Percentiles rank a stretch among this genome's conserved stretches.
These are phyloP conservation scores for Nannobrachium achirus DNA, from an alignment of 2,113 vertebrate genomes.

Conservation along the genomic window DNA sequence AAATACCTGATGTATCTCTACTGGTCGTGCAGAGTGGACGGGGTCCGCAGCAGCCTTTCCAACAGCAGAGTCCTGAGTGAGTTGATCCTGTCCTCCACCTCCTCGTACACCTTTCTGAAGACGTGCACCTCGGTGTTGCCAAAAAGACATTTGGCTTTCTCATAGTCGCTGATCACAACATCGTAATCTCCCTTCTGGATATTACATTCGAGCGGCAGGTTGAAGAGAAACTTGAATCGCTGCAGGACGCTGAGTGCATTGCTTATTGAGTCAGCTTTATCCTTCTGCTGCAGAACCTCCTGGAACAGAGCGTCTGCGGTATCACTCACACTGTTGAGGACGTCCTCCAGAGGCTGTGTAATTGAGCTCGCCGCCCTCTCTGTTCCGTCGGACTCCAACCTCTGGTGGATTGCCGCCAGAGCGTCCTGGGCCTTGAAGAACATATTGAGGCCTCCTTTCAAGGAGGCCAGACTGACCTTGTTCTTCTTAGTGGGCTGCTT, in stretches of 20 bases:
- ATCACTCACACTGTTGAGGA: slow-evolving; percentile 88
- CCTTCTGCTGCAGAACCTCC: slow-evolving; percentile 89
- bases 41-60: slow-evolving; percentile 88
- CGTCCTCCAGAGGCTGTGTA: slow-evolving; percentile 89
- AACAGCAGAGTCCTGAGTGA: slow-evolving; percentile 84
- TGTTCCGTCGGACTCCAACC: slow-evolving; percentile 89
- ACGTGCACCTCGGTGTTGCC: too few relatives aligned
- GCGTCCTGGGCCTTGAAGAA: slow-evolving; percentile 94
- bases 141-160: slow-evolving; percentile 91
- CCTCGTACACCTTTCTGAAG: too few relatives aligned
- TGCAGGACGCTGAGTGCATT: slow-evolving; percentile 90
- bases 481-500: slow-evolving; percentile 91
- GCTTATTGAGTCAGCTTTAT: slow-evolving; percentile 90
- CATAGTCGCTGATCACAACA: slow-evolving; percentile 92
- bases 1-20: slow-evolving; percentile 89
- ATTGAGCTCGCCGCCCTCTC: slow-evolving; percentile 94
- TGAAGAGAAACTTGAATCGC: slow-evolving; percentile 91
- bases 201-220: slow-evolving; percentile 88
- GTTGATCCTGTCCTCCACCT: too few relatives aligned
- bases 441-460: slow-evolving; percentile 90
- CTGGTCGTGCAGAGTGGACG: slow-evolving; percentile 88
- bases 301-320: slow-evolving; percentile 89
- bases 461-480: slow-evolving; percentile 87
- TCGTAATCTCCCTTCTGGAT: slow-evolving; percentile 94
- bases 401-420: slow-evolving; percentile 91